phyloP scores from a whole-genome alignment of 2,888 invertebrate species.

The Tipula unca region DNA sequence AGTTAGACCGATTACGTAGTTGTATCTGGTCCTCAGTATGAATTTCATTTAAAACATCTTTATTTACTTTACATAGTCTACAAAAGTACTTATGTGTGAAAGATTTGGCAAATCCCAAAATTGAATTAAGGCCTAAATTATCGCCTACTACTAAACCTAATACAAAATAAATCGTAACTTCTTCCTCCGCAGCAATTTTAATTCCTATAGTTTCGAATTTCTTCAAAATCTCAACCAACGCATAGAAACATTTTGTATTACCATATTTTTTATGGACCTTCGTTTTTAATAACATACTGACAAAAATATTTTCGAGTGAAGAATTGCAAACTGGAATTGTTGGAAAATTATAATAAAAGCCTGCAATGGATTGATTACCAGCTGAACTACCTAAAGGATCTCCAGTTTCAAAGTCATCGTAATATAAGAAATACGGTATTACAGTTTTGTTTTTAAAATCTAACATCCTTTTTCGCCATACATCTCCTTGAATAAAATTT shows the following conservation, averaged over 20 bases:
- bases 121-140: background rate
- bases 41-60: background rate
- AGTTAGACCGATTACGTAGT: background rate
- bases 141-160: conserved; percentile 3
- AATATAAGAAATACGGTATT: background rate
- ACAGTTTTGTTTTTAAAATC: background rate
- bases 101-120: background rate
- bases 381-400: background rate
- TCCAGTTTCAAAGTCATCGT: no score
- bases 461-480: background rate
- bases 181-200: no score
- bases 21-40: background rate
- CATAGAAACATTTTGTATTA: background rate
- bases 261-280: background rate
- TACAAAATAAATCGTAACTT: background rate
- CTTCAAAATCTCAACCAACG: background rate
- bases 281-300: background rate
- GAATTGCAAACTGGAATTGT: background rate
- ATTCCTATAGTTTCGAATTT: background rate
- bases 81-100: conserved; percentile 1
- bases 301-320: conserved; percentile 1
- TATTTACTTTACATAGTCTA: background rate
- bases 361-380: background rate
- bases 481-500: background rate
- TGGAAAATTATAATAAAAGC: background rate